These are phyloP conservation scores for Drosophila auraria DNA, from an alignment of 1,140 invertebrate genomes.

Conservation along the genomic window DNA sequence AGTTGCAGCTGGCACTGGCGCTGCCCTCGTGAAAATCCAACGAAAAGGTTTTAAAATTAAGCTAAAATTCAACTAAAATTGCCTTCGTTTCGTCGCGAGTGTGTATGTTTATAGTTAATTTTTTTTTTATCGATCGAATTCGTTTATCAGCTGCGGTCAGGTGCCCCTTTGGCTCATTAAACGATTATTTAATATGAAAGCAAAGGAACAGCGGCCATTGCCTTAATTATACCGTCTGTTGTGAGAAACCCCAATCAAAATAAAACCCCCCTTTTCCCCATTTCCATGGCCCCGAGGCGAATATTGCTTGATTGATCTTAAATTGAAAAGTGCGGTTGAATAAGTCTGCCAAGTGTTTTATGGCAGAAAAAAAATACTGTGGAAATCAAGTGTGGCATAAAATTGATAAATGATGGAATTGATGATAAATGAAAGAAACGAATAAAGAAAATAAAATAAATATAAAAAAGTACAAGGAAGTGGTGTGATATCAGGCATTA, in stretches of 20 bases:
- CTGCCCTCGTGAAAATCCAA: slow-evolving; percentile 22
- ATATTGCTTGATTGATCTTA: slow-evolving; percentile 70
- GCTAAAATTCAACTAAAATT: slow-evolving; percentile 27
- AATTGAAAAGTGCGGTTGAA: slow-evolving; percentile 75
- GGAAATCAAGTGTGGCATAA: slow-evolving; percentile 39
- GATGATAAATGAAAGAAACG: slow-evolving; percentile 13
- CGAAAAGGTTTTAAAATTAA: slow-evolving; percentile 26
- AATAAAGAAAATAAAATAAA: slow-evolving; percentile 1
- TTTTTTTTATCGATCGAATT: slow-evolving; percentile 42
- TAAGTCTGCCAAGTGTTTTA: slow-evolving; percentile 26
- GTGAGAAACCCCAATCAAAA: slow-evolving; percentile 40
- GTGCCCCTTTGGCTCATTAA: slow-evolving; percentile 63
- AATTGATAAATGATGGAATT: slow-evolving; percentile 50
- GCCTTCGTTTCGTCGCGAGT: slow-evolving; percentile 3
- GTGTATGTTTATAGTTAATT: slow-evolving; percentile 8
- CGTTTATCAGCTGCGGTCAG: slow-evolving; percentile 52
- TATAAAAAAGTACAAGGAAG: not conserved
- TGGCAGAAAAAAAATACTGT: slow-evolving; percentile 14
- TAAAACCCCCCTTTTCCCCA: slow-evolving; percentile 3
- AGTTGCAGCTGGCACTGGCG: slow-evolving; percentile 8
- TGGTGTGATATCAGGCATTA: not conserved
- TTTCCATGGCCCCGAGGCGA: slow-evolving; percentile 22
- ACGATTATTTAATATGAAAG: slow-evolving; percentile 62
- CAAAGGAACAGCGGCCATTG: slow-evolving; percentile 16
- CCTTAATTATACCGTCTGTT: slow-evolving; percentile 55